Percentiles rank a stretch among this genome's conserved stretches.
Conservation (phyloP, 2,888 invertebrate species). For the Ecdyonurus torrentis region DNA sequence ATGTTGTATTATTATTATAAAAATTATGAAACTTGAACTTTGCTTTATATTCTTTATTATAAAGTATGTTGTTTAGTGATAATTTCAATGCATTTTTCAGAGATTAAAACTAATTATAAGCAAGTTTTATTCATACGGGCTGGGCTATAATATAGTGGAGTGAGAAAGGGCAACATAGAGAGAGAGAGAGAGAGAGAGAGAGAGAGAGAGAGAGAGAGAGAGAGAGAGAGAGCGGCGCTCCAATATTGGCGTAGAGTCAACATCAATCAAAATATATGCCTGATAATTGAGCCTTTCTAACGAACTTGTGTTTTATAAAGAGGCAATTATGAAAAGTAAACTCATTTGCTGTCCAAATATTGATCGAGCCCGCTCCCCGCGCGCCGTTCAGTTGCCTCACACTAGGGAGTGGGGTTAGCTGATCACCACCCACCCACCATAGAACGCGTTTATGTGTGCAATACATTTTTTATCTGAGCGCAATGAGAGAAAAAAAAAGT, state of each 20-base stretch:
- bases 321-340: slow-evolving; percentile 13
- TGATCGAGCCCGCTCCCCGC: slow-evolving; percentile 5
- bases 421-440: too few relatives aligned
- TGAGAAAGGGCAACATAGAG: not conserved
- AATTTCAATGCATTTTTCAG: not conserved
- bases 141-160: not conserved
- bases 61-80: too few relatives aligned
- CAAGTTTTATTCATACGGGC: not conserved
- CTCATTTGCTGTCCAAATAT: slow-evolving; percentile 13
- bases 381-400: too few relatives aligned
- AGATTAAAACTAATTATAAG: not conserved
- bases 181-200: not conserved
- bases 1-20: too few relatives aligned
- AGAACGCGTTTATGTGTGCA: too few relatives aligned
- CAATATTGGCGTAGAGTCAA: slow-evolving; percentile 3
- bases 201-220: not conserved
- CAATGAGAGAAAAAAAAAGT: too few relatives aligned
- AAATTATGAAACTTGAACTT: too few relatives aligned
- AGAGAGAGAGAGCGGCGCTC: not conserved
- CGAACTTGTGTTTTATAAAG: slow-evolving; percentile 10
- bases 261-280: slow-evolving; percentile 2
- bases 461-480: too few relatives aligned
- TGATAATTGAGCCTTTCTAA: slow-evolving; percentile 9
- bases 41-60: too few relatives aligned
- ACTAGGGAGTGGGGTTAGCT: too few relatives aligned